Base-by-base conservation (phyloP, 2,113 vertebrate species). In the Tachysurus fulvidraco region DNA sequence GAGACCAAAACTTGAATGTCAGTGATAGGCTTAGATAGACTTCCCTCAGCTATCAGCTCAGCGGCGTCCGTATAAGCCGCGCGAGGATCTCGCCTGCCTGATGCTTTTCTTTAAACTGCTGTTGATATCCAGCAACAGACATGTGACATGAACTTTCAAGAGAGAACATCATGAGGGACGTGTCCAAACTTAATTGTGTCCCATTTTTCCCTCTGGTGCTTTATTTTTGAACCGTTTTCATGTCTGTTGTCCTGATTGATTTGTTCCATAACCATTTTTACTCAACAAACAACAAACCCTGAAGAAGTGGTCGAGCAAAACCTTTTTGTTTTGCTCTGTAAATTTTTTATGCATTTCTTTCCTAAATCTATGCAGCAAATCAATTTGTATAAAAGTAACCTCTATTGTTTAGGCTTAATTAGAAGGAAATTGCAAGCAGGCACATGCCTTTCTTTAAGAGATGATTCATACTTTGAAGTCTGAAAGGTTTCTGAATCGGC, bases 401-500 rank as follows among this genome's bases (percentile, higher is more conserved):
- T 91, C 89, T 87, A 83, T 93, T 90, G 93, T 89, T 91, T 91
- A 90, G 88, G 92, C 89, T 93, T 95, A 95, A 96, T 95, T 95
- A 95, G 92, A 94, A 92, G 92, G 89, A 93, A 93, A 93, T 93
- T 93, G 94, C 94, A 94, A 95, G 94, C 93, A 94, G 93, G 91
- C 90, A 87, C 91, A 88, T 88, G 91, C 87, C 90, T 92, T 91
- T 94, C 93, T 95, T 91, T 93, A 90, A 90, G 89, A 85, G 93
- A 94, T 94, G 93, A 95, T 95, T 92, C 92, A 94, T 94, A 94
- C 92, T 96, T 95, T 96, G 95, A 96, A 95, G 95, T 94, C 94
- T 87, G 92, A 92, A 92, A 91, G 91, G 91, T 91, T 93, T 94
- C 93, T 93, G 94, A 95, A 94, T 95, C 95, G 94, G 95, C 94